These are phyloP conservation scores for Anabacerthia variegaticeps DNA, from an alignment of 2,797 vertebrate genomes.

Conservation along the genomic window DNA sequence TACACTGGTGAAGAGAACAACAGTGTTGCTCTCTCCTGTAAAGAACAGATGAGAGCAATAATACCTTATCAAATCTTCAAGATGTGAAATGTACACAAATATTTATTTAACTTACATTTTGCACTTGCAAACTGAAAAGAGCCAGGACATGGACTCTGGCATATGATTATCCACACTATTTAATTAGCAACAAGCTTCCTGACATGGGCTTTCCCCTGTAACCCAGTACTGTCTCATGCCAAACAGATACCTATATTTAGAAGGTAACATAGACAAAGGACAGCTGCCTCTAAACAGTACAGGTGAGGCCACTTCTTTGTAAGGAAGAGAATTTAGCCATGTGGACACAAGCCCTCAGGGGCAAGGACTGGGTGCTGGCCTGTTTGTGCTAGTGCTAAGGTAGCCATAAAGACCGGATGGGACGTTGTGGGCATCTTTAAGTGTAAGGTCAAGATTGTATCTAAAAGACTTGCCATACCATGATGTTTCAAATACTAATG, in stretches of 20 bases:
- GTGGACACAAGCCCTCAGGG: background rate
- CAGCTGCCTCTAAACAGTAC: background rate
- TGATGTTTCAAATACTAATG: constrained; percentile 31
- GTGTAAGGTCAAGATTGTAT: constrained; percentile 28
- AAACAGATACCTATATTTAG: background rate
- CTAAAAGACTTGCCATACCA: background rate
- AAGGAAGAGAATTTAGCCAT: background rate
- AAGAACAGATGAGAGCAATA: background rate
- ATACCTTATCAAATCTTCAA: background rate
- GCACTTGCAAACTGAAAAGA: background rate
- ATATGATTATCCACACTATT: background rate
- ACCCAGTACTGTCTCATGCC: background rate
- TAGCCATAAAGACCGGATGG: background rate
- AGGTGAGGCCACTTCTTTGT: background rate
- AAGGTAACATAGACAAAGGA: background rate
- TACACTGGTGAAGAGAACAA: background rate
- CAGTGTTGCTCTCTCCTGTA: background rate
- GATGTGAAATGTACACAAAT: background rate
- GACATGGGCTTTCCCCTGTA: background rate
- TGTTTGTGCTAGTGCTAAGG: background rate
- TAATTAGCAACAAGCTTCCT: background rate
- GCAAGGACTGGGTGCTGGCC: background rate
- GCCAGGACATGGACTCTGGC: background rate
- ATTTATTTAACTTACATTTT: background rate
- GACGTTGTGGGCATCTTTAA: background rate